Evolutionary conservation across 2,797 vertebrate genomes (phyloP).

Genomic region (Tragelaphus oryx): DNA sequence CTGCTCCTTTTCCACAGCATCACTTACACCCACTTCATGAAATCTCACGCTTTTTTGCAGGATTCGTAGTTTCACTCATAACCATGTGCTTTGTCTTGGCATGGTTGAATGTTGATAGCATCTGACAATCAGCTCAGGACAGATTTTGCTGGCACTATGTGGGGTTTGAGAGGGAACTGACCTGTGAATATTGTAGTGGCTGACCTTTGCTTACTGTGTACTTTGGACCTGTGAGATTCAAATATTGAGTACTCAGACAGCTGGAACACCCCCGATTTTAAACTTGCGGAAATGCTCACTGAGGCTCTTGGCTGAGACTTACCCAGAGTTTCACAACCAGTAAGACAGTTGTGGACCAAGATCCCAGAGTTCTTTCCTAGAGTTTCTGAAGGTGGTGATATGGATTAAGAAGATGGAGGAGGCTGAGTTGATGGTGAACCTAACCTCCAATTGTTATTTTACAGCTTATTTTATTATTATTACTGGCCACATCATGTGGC

Average conservation of each 20-base stretch:
- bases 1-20: background rate
- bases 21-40: background rate
- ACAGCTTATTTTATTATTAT: background rate
- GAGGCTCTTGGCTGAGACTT: background rate
- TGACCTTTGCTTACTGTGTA: background rate
- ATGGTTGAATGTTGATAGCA: background rate
- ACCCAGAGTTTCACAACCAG: background rate
- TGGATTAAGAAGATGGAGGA: background rate
- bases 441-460: background rate
- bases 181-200: background rate
- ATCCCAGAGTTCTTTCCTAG: background rate
- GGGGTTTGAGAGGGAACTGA: background rate
- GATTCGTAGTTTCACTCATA: constrained; percentile 5
- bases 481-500: background rate
- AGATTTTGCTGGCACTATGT: background rate
- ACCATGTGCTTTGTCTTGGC: background rate
- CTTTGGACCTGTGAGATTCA: background rate
- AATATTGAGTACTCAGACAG: background rate
- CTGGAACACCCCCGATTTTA: background rate
- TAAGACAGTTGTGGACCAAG: background rate
- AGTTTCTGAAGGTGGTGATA: background rate
- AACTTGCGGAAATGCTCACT: background rate
- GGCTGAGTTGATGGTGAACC: background rate
- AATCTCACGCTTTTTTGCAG: constrained; percentile 42
- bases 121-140: background rate